Conservation (phyloP, 2,113 vertebrate genomes). For the Serinus canaria region DNA sequence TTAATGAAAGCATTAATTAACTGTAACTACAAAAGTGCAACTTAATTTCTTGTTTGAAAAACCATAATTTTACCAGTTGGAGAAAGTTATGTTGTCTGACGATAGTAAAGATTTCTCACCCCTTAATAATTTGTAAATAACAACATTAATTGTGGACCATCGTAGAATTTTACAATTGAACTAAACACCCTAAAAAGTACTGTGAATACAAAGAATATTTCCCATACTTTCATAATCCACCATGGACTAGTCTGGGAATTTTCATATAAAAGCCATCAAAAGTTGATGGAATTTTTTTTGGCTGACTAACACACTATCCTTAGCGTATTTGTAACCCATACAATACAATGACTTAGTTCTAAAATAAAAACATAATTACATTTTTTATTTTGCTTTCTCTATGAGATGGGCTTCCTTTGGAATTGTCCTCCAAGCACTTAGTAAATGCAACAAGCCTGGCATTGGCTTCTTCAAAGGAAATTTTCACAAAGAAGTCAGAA, state of each 20-base stretch:
- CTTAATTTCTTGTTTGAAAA: background rate
- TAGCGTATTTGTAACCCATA: background rate
- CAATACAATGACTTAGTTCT: background rate
- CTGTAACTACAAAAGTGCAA: background rate
- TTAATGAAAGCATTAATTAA: background rate
- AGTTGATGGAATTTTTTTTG: background rate
- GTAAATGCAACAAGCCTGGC: conserved; percentile 92
- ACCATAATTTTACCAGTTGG: background rate
- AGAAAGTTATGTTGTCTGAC: background rate
- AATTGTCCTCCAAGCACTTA: conserved; percentile 81
- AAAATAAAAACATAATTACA: conserved; percentile 58
- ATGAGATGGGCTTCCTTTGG: conserved; percentile 72
- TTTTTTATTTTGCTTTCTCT: conserved; percentile 80
- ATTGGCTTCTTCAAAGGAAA: conserved; percentile 93
- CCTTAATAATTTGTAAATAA: background rate
- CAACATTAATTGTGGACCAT: background rate
- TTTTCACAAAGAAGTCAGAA: conserved; percentile 84
- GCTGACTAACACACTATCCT: background rate
- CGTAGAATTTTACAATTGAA: background rate
- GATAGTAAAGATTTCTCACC: background rate
- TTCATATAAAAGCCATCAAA: background rate
- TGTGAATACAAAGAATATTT: background rate
- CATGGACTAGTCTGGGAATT: background rate
- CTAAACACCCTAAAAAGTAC: background rate
- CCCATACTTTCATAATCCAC: background rate